These are phyloP conservation scores for Dicranocentrus wangi DNA, from an alignment of 2,888 invertebrate genomes.

Conservation along the genomic window DNA sequence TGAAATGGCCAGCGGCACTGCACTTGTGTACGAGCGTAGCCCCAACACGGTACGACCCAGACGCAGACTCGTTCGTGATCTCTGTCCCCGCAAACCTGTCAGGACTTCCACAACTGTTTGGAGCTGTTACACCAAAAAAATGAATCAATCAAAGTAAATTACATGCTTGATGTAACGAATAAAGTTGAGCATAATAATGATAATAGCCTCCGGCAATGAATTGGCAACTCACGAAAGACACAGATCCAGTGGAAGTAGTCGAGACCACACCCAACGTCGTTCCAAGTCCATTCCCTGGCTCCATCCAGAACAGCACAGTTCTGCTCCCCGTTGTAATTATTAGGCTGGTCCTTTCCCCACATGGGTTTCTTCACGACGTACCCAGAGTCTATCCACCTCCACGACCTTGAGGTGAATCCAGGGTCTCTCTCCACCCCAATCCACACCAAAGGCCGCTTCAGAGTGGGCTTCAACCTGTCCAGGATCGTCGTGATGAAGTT, in stretches of 20 bases:
- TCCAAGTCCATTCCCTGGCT: conserved; percentile 92
- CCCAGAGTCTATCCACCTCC: conserved; percentile 95
- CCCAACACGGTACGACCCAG: conserved; percentile 66
- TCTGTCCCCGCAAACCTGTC: conserved; percentile 79
- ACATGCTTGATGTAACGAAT: too few relatives aligned
- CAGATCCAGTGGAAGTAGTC: conserved; percentile 95
- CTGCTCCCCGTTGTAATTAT: conserved; percentile 95
- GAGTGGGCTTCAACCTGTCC: conserved; percentile 84
- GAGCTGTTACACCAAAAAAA: conserved; percentile 78
- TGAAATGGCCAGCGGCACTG: conserved; percentile 59
- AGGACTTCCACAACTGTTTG: conserved; percentile 90
- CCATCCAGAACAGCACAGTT: conserved; percentile 96
- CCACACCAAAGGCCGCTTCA: conserved; percentile 92
- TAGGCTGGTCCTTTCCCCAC: conserved; percentile 96
- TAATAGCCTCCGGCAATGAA: too few relatives aligned
- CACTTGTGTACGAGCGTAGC: conserved; percentile 66
- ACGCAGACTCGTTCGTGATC: conserved; percentile 61
- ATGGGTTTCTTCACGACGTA: conserved; percentile 85
- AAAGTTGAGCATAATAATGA: too few relatives aligned
- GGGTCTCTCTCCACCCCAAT: conserved; percentile 93
- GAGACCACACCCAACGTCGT: conserved; percentile 94
- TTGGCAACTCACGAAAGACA: conserved; percentile 72
- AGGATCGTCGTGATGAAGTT: conserved; percentile 75
- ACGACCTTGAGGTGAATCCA: conserved; percentile 85
- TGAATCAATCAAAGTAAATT: too few relatives aligned